Conservation (phyloP, 2,888 invertebrate species). For the Unio delphinus region DNA sequence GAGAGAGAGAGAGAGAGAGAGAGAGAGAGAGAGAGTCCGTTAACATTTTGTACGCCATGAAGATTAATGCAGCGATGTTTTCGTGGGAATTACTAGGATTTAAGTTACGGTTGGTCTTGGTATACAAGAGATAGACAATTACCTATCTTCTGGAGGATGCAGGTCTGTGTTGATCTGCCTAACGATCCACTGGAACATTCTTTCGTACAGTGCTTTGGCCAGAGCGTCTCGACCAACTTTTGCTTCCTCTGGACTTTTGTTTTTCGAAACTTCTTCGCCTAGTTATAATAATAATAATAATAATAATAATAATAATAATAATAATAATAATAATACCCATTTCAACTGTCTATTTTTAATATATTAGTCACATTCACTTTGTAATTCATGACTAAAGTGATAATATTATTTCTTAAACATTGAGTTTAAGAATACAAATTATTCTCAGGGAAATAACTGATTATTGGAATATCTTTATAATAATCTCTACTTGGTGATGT, state of each 20-base stretch:
- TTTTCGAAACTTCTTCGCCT: conserved; percentile 35
- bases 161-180: conserved; percentile 49
- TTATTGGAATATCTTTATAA: too few relatives aligned
- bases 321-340: neutral
- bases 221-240: conserved; percentile 55
- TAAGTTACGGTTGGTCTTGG: too few relatives aligned
- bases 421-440: too few relatives aligned
- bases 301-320: conserved; percentile 3
- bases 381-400: too few relatives aligned
- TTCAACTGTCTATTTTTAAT: neutral
- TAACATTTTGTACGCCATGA: too few relatives aligned
- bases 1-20: too few relatives aligned
- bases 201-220: conserved; percentile 56
- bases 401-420: too few relatives aligned
- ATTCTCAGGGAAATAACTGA: too few relatives aligned
- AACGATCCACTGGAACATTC: conserved; percentile 60
- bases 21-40: too few relatives aligned
- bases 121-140: neutral
- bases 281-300: conserved; percentile 1
- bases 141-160: conserved; percentile 5
- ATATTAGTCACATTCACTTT: neutral
- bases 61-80: too few relatives aligned
- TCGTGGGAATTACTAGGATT: too few relatives aligned
- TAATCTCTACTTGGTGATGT: too few relatives aligned
- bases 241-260: conserved; percentile 46